Conservation (phyloP, 2,797 vertebrate species). For the Numenius phaeopus region DNA sequence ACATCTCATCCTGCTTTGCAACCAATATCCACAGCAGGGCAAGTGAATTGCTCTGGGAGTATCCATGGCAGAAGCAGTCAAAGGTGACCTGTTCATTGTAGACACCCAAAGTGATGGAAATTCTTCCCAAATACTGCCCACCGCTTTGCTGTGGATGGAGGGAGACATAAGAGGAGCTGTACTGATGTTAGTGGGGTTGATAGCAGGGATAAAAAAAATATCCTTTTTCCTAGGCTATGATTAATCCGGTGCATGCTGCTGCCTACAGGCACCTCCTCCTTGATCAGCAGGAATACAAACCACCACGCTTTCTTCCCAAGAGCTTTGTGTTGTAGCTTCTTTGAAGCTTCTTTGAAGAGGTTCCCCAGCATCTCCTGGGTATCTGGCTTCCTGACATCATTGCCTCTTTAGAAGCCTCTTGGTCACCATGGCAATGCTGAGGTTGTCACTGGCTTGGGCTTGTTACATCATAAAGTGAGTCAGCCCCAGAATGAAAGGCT, state of each 20-base stretch:
- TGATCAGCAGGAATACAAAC: not conserved
- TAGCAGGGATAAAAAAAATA: not conserved
- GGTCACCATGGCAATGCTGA: slow-evolving; percentile 11
- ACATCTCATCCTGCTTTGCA: not conserved
- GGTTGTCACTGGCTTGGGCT: slow-evolving; percentile 7
- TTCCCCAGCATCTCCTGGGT: not conserved
- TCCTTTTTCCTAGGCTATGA: not conserved
- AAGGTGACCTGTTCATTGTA: not conserved
- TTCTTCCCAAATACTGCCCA: not conserved
- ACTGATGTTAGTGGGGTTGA: not conserved
- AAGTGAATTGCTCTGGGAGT: not conserved
- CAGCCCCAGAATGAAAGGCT: slow-evolving; percentile 22
- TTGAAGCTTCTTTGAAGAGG: not conserved
- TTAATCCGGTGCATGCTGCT: not conserved
- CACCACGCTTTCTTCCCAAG: not conserved
- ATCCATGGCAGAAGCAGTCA: not conserved
- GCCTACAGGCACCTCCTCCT: not conserved
- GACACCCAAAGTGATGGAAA: not conserved
- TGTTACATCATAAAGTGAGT: slow-evolving; percentile 39
- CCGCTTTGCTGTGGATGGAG: not conserved
- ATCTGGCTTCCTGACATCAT: not conserved
- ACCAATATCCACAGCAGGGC: not conserved
- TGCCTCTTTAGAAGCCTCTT: not conserved
- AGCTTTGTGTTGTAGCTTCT: not conserved
- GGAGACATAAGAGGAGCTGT: not conserved